Conservation (phyloP, 2,888 invertebrate species). For the Thumatha senex region DNA sequence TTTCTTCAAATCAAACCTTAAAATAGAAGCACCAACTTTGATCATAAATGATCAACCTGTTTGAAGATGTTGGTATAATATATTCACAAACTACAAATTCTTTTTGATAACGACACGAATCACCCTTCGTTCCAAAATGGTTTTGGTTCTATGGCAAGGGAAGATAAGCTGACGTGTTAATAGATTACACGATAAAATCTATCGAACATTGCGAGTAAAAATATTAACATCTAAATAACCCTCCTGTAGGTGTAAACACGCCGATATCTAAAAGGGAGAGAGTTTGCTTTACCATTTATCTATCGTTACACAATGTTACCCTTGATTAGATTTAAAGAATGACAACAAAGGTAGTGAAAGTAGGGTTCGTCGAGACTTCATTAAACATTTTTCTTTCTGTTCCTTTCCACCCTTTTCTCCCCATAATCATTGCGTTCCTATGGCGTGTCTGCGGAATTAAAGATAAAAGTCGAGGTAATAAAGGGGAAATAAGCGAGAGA, state of each 20-base stretch:
- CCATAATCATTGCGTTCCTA: slow-evolving; percentile 61
- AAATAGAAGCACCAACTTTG: no score
- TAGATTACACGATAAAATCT: slow-evolving; percentile 5
- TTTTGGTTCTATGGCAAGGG: neutral
- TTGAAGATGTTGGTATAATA: no score
- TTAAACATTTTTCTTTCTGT: slow-evolving; percentile 63
- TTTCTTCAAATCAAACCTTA: no score
- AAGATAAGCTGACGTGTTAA: slow-evolving; percentile 5
- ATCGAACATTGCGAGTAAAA: slow-evolving; percentile 2
- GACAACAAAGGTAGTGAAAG: slow-evolving; percentile 54
- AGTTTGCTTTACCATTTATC: slow-evolving; percentile 30
- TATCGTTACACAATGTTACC: slow-evolving; percentile 44
- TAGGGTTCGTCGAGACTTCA: slow-evolving; percentile 57
- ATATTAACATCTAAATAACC: slow-evolving; percentile 13
- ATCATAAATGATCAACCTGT: neutral
- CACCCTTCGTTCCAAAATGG: neutral
- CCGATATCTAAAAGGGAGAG: slow-evolving; percentile 7
- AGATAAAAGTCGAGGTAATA: slow-evolving; percentile 62
- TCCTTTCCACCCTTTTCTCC: slow-evolving; percentile 50
- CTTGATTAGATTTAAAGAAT: slow-evolving; percentile 65
- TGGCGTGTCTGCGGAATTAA: slow-evolving; percentile 61
- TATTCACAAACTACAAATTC: no score
- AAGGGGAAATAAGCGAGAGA: slow-evolving; percentile 57
- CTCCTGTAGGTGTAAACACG: slow-evolving; percentile 8
- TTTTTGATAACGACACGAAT: no score